These are phyloP conservation scores for Linnaemya tessellans DNA, from an alignment of 2,888 invertebrate species.

Conservation along the genomic window DNA sequence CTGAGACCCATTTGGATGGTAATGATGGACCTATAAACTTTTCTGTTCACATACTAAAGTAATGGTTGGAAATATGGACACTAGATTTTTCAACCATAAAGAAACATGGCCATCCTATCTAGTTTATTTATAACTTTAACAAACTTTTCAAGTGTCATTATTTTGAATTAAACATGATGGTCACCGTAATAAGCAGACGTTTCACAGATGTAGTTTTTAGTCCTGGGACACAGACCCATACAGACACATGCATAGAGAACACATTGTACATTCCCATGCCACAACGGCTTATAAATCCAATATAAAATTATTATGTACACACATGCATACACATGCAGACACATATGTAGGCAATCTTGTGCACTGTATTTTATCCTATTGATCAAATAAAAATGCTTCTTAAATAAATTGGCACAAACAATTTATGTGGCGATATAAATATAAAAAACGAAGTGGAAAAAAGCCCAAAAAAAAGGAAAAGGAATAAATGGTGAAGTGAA, in stretches of 20 bases:
- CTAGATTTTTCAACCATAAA: too few relatives aligned
- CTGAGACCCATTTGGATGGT: too few relatives aligned
- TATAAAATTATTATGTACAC: slow-evolving; percentile 43
- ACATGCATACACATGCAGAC: neutral
- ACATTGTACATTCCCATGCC: slow-evolving; percentile 65
- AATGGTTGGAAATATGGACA: too few relatives aligned
- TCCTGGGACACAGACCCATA: slow-evolving; percentile 15
- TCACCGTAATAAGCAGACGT: slow-evolving; percentile 23
- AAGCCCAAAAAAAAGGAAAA: slow-evolving; percentile 14
- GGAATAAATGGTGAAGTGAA: neutral
- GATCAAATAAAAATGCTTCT: slow-evolving; percentile 55
- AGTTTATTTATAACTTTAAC: too few relatives aligned
- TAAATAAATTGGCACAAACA: slow-evolving; percentile 61
- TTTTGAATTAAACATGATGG: too few relatives aligned
- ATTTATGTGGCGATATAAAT: slow-evolving; percentile 18
- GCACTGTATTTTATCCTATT: slow-evolving; percentile 46
- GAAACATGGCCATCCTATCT: too few relatives aligned
- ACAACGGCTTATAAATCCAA: slow-evolving; percentile 68
- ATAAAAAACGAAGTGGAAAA: neutral
- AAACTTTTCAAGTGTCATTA: too few relatives aligned
- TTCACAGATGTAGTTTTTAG: slow-evolving; percentile 59
- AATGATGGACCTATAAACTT: too few relatives aligned
- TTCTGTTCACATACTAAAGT: too few relatives aligned
- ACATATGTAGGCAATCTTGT: neutral
- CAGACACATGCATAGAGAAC: slow-evolving; percentile 31